Base-by-base conservation (phyloP, 2,888 invertebrate species). In the Drosophila anomalata region DNA sequence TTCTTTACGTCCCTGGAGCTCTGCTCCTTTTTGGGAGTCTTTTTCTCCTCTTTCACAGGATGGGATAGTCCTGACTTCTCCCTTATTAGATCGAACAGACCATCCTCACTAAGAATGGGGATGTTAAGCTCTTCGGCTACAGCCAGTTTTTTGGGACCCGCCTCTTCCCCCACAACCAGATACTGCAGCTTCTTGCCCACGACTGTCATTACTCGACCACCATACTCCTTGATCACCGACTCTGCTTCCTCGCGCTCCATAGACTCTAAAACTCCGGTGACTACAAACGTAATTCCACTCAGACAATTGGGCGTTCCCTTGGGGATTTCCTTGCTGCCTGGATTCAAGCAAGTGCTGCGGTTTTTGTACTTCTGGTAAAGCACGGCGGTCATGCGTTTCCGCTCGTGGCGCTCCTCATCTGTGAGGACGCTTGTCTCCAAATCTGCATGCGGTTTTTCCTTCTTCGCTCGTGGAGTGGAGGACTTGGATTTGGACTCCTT, bases 231-330 rank as follows among this genome's bases (percentile, higher is more conserved):
- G 12, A 98, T 94, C 6, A 97, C 92, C 1, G 93, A 94, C 36
- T 94, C 93, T 4, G 95, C 94, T 84, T 97, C 97, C 5, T 97
- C 96, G 12, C 96, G 93, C 81, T 97, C 97, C 77, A 98, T 93
- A 0, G 97, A 97, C 87, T 98, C 97, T 48, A 97, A 92, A 1
- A 98, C 95, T 33, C 98, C 98, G 41, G 97, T 98, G 55, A 97
- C 92, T 5, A 97, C 90, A 87, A 97, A 96, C 4, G 94, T 94
- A 59, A 94, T 92, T 56, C 95, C 94, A 54, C 93, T 93, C 2
- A 97, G 91, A 88, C 97, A 97, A 88, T 95, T 93, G 14, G 94
- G 94, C 55, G 94, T 93, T 31, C 96, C 96, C 93, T 96, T 94
- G 3, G 97, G 98, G 61, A 97, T 94, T 90, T 95, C 94, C 90